Evolutionary conservation across 1,140 invertebrate genomes (phyloP).

Genomic region (Phymastichus coffea): DNA sequence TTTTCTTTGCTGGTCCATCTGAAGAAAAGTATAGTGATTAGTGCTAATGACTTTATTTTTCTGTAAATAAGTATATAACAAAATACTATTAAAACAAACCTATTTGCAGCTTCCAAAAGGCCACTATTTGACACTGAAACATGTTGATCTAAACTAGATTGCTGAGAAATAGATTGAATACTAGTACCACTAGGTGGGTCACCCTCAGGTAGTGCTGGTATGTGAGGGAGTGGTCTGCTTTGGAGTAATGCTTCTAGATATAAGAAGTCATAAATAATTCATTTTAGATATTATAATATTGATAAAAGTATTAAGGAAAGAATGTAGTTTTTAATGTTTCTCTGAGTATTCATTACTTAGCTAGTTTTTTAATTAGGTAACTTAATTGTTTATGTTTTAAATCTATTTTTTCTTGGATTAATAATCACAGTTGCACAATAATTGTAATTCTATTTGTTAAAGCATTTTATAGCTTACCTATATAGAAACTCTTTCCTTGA

Average conservation of each 20-base stretch:
- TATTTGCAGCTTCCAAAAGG: slow-evolving; percentile 54
- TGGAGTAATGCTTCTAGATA: slow-evolving; percentile 88
- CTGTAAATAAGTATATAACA: neutral
- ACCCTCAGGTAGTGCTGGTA: slow-evolving; percentile 73
- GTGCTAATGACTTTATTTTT: slow-evolving; percentile 3
- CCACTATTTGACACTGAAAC: slow-evolving; percentile 45
- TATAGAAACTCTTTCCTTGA: too few species aligned
- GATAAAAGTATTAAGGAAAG: too few species aligned
- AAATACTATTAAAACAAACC: slow-evolving; percentile 33
- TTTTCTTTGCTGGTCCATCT: slow-evolving; percentile 97
- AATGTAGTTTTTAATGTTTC: too few species aligned
- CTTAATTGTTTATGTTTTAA: too few species aligned
- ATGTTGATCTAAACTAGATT: slow-evolving; percentile 51
- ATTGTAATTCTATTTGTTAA: too few species aligned
- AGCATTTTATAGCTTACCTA: too few species aligned
- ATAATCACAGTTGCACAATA: too few species aligned
- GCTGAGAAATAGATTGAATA: slow-evolving; percentile 50
- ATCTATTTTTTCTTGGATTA: too few species aligned
- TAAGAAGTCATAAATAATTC: too few species aligned
- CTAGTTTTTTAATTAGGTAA: too few species aligned
- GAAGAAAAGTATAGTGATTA: slow-evolving; percentile 11
- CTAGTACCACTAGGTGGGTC: slow-evolving; percentile 60
- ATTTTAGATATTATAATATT: too few species aligned
- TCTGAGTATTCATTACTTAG: too few species aligned
- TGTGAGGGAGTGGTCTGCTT: slow-evolving; percentile 85